phyloP scores from a whole-genome alignment of 2,113 vertebrate genomes.

The Sciurus niger region DNA sequence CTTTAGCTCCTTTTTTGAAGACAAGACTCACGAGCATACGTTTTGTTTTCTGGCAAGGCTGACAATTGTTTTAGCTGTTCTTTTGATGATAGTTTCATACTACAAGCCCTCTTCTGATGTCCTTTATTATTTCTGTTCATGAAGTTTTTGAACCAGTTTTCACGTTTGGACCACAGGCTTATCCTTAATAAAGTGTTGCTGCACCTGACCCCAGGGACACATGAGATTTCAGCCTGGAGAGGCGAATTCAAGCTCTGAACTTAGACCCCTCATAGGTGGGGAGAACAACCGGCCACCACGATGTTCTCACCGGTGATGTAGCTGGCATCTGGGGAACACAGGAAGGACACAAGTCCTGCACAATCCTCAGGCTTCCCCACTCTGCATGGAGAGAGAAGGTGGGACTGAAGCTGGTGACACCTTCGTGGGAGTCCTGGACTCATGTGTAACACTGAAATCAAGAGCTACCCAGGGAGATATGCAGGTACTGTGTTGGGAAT shows the following conservation, averaged over 20 bases:
- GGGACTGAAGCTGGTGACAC: background rate
- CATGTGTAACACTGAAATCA: background rate
- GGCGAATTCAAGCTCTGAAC: background rate
- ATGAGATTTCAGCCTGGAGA: background rate
- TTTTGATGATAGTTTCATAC: background rate
- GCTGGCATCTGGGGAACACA: background rate
- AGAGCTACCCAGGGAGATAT: background rate
- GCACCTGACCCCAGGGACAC: background rate
- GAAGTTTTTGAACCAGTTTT: background rate
- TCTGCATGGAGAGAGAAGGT: background rate
- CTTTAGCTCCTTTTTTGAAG: background rate
- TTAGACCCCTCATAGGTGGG: background rate
- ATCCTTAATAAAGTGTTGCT: background rate
- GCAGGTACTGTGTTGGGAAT: background rate
- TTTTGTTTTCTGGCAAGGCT: conserved; percentile 15
- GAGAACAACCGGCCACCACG: background rate
- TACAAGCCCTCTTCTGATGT: background rate
- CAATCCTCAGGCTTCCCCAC: background rate
- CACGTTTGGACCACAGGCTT: background rate
- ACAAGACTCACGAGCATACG: background rate
- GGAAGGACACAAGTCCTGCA: background rate
- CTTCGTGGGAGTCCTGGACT: background rate
- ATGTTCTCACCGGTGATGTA: background rate
- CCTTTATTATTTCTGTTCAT: conserved; percentile 44
- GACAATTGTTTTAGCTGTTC: background rate